Evolutionary conservation across 2,888 invertebrate genomes (phyloP), one percentile per base, ranked within the genome.

Genomic region (Dexiosoma caninum): DNA sequence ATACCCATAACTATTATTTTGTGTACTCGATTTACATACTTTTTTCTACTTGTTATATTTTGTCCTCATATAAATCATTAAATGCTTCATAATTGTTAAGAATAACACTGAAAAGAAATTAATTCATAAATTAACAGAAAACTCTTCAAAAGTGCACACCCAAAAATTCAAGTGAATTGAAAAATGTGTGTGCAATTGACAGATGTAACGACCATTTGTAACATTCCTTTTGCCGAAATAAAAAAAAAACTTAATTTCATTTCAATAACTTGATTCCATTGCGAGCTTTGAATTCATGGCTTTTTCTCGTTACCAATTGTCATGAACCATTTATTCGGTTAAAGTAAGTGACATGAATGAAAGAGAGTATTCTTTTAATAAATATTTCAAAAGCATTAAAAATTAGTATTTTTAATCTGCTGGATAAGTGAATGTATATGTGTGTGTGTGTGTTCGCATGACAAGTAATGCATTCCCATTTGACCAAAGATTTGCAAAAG

Each of bases 241-340:
- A 8, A 14, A 16, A 1, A n/a, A 23, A 53, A 55, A 8, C 3
- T 6, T 19, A 49, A 53, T 44, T 35, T 16, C 23, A 23, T 16
- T 37, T 27, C 35, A 51, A 37, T 49, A 27, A 70, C n/a, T 70
- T 70, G 19, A 44, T 57, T 32, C 8, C 2, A 55, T 55, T 70
- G 14, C 16, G 19, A 46, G 30, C 5, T 30, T 37, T 37, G 2
- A 1, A 8, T 30, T 27, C 27, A 19, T 2, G 37, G 40, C 16
- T 57, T 53, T 27, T 51, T 46, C 30, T 9, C 32, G 23, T 23
- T 46, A 0, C 23, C 35, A 32, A 8, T 53, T 49, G 53, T 59
- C 64, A 70, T 75, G 70, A 75, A 70, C 70, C 79, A 70, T 75
- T 75, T 64, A 75, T 30, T 75, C 2, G 9, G 2, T 40, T 40